Evolutionary conservation across 2,888 invertebrate species (phyloP).

Genomic region (Drosophila subquinaria): DNA sequence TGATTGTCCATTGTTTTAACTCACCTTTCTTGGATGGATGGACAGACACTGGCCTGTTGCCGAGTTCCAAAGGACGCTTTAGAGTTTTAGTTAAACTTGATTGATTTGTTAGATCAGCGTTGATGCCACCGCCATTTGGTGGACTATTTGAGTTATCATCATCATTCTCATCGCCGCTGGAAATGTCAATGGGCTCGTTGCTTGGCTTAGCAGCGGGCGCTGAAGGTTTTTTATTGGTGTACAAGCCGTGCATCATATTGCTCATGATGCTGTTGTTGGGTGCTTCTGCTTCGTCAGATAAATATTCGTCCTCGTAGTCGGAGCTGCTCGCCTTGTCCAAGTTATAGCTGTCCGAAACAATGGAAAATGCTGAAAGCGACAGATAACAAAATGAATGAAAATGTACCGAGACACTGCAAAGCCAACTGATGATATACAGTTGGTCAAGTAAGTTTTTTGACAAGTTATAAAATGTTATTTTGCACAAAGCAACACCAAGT

Average conservation of each 20-base stretch:
- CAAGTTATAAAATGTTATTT: not conserved
- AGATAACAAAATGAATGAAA: not conserved
- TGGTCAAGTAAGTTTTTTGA: not conserved
- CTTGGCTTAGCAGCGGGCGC: constrained; percentile 33
- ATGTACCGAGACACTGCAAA: not conserved
- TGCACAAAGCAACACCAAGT: not conserved
- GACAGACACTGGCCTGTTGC: not conserved
- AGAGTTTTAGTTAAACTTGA: constrained; percentile 18
- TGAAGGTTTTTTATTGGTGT: constrained; percentile 82
- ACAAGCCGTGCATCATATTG: constrained; percentile 86
- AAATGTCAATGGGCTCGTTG: constrained; percentile 91
- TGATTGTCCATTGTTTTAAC: not conserved
- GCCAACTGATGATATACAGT: not conserved
- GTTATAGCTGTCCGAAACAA: constrained; percentile 90
- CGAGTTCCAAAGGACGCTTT: constrained; percentile 45
- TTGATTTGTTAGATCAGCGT: not conserved
- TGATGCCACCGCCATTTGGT: constrained; percentile 48
- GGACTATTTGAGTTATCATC: constrained; percentile 81
- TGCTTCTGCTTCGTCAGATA: constrained; percentile 50
- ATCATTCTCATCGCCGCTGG: constrained; percentile 90
- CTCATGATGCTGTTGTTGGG: constrained; percentile 79
- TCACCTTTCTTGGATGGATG: constrained; percentile 58
- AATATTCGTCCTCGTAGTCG: constrained; percentile 86
- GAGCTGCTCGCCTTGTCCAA: constrained; percentile 85
- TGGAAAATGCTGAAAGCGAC: constrained; percentile 88